A percentile compares a stretch with the other conserved stretches of the same genome.
Conservation (phyloP, 2,888 invertebrate species). For the Drosophila seclusa region DNA sequence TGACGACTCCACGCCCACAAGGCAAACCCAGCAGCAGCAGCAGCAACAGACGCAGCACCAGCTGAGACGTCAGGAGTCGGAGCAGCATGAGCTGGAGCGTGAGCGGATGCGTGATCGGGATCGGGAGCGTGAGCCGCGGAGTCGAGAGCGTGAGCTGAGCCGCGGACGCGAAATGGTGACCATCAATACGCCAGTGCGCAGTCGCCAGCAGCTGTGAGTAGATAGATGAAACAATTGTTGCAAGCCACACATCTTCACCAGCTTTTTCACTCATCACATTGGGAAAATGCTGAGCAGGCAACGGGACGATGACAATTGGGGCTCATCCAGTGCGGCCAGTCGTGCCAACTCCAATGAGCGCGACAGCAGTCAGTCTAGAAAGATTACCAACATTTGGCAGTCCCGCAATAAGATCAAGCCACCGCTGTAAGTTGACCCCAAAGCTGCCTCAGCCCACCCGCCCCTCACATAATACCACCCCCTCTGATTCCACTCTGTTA, state of each 20-base stretch:
- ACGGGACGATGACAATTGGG: slow-evolving; percentile 79
- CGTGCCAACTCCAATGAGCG: slow-evolving; percentile 80
- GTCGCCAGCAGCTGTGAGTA: slow-evolving; percentile 78
- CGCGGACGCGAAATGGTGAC: slow-evolving; percentile 70
- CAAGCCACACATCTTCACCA: slow-evolving; percentile 21
- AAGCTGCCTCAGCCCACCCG: background rate
- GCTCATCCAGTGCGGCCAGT: slow-evolving; percentile 79
- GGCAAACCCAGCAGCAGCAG: slow-evolving; percentile 48
- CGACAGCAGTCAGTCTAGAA: slow-evolving; percentile 77
- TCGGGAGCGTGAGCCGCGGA: slow-evolving; percentile 64
- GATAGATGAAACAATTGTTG: background rate
- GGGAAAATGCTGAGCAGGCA: slow-evolving; percentile 56
- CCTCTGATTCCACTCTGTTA: slow-evolving; percentile 8
- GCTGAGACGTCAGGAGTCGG: slow-evolving; percentile 51
- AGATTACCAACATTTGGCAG: slow-evolving; percentile 68
- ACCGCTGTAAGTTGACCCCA: slow-evolving; percentile 64
- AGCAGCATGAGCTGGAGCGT: slow-evolving; percentile 51
- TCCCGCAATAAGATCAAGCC: slow-evolving; percentile 61
- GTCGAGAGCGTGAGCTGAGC: slow-evolving; percentile 72
- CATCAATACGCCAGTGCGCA: slow-evolving; percentile 72
- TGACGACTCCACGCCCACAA: slow-evolving; percentile 66
- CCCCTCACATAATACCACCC: background rate
- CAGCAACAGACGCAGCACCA: slow-evolving; percentile 44
- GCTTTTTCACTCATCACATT: slow-evolving; percentile 42
- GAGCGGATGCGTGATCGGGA: slow-evolving; percentile 51